Evolutionary conservation across 2,888 invertebrate species (phyloP), one percentile per base, ranked within the genome.

Genomic region (Harpalus rubripes): DNA sequence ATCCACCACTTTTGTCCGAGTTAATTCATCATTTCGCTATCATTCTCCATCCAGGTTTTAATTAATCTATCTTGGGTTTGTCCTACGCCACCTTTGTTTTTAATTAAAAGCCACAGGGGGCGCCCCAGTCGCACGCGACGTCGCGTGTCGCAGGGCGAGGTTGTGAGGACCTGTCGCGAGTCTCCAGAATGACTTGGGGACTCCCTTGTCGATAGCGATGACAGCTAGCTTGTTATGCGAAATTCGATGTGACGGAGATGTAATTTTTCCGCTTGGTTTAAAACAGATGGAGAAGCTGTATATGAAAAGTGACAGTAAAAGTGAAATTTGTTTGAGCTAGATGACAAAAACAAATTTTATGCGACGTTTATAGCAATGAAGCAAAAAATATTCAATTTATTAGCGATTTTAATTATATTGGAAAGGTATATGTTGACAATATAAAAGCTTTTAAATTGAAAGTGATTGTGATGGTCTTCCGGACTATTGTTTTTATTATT

Each of bases 61-160:
- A 76, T 76, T 76, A 76, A 76, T 76, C 52, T n/a, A 76, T 76
- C 76, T 76, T 76, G 52, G 76, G 76, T 76, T 76, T 41, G 76
- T 52, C 76, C 18, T 41, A 68, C 32, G 44, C 68, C 68, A 18
- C 56, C 52, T 15, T 52, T n/a, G 76, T 16, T 76, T 76, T 76
- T 76, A 76, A 76, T 76, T 76, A 76, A 76, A 72, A 76, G 22
- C 76, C 41, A 76, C 41, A 68, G 68, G 76, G 16, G 76, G 76
- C 76, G 56, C 22, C 8, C 16, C 12, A 52, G 5, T 32, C 0
- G 32, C 44, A 52, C 44, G 44, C 44, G 44, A 52, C 44, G 44
- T 52, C 44, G 44, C 44, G 44, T 52, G 44, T 52, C 44, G 8
- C 10, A 8, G 44, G 44, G 44, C 44, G 44, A 32, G 32, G 32